Percentiles rank a stretch among this genome's conserved stretches.
Conservation (phyloP, 2,797 vertebrate genomes). For the Prionace glauca region DNA sequence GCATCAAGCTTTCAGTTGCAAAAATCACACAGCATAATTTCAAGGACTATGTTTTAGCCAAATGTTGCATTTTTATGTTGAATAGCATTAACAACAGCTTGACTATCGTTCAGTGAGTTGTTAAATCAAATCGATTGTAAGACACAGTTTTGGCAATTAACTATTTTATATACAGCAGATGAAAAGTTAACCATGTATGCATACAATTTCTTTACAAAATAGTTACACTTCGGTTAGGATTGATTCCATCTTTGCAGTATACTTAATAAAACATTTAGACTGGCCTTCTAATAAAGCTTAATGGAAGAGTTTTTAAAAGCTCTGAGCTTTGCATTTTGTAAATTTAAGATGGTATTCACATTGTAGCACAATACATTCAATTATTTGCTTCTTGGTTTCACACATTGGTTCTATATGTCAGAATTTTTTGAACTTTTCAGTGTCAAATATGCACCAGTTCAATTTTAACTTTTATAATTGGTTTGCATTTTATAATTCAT, state of each 20-base stretch:
- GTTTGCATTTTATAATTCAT: neutral
- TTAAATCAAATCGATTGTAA: neutral
- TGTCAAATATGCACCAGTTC: neutral
- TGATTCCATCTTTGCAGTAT: neutral
- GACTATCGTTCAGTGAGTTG: neutral
- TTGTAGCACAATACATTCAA: neutral
- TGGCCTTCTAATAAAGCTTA: neutral
- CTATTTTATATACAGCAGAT: neutral
- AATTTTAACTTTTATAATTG: neutral
- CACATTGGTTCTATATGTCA: neutral
- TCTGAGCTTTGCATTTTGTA: neutral
- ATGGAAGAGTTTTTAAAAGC: neutral
- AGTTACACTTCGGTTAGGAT: neutral
- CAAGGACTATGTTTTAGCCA: neutral
- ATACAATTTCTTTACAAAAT: neutral
- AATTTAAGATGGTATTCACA: neutral
- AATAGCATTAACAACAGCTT: neutral
- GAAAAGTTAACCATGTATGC: neutral
- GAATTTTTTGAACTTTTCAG: neutral
- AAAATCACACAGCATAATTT: neutral
- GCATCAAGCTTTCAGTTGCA: neutral
- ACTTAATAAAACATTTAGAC: neutral
- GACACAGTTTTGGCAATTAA: neutral
- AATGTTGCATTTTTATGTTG: neutral
- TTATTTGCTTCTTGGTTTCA: neutral